Evolutionary conservation across 1,140 invertebrate species (phyloP).

Genomic region (Harpegnathos saltator): DNA sequence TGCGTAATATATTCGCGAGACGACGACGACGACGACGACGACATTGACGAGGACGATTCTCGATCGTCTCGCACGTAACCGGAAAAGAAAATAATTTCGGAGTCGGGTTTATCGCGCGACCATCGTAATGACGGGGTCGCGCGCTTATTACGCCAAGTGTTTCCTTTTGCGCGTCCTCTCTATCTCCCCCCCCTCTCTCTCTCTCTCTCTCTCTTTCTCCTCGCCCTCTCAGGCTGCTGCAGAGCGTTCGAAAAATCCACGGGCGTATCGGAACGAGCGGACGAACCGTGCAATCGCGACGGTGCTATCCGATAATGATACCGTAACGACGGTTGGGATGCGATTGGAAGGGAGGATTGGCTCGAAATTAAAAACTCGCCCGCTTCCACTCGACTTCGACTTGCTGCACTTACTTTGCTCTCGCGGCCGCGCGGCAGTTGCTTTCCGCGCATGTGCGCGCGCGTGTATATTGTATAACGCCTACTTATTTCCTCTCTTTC

Average conservation of each 20-base stretch:
- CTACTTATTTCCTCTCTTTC: not conserved
- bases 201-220: not conserved
- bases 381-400: conserved; percentile 1
- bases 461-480: not conserved
- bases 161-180: conserved; percentile 7
- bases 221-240: too few relatives aligned
- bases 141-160: conserved; percentile 24
- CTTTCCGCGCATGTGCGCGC: not conserved
- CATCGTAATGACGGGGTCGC: conserved; percentile 11
- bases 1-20: conserved; percentile 56
- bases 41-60: not conserved
- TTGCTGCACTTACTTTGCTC: conserved; percentile 15
- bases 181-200: conserved; percentile 24
- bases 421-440: not conserved
- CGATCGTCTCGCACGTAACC: conserved; percentile 52
- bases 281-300: conserved; percentile 2
- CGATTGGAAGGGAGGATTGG: not conserved
- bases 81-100: conserved; percentile 54
- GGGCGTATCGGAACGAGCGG: not conserved
- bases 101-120: not conserved
- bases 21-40: not conserved
- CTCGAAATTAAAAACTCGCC: conserved; percentile 45
- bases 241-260: conserved; percentile 5
- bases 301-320: conserved; percentile 19
- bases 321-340: not conserved